Evolutionary conservation across 2,113 vertebrate species (phyloP), one percentile per base, ranked within the genome.

Genomic region (Neogobius melanostomus): DNA sequence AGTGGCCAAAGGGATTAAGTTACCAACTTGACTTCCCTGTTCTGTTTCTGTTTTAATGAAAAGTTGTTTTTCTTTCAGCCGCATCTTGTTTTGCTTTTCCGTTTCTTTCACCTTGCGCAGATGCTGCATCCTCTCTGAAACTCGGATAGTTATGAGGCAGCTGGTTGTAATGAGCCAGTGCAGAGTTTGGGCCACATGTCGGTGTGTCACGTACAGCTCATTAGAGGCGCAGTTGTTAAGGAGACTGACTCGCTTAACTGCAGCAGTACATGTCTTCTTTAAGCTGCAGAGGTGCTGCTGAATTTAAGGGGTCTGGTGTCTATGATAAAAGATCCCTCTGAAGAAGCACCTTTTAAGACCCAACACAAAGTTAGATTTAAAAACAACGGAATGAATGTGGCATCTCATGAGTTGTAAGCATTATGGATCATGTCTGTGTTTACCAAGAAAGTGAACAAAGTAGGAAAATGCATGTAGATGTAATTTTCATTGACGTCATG

Each of bases 101-200:
- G 81, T 81, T 77, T 64, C 51, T 69, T 67, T 59, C 53, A 71
- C 80, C 75, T 83, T 52, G 44, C 75, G 74, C 43, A 0, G 56
- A 74, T 49, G 9, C 65, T 69, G 57, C 77, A 6, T 85, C 70
- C 74, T 86, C 64, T 15, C 45, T 52, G 68, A 79, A 74, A 63
- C 66, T 83, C 42, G 5, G 16, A 77, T 67, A 74, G 64, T 82
- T 83, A 53, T 84, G 44, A 78, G 66, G 57, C 63, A 64, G 68
- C 57, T 76, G 69, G 64, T 71, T 66, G 44, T 90, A 89, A 88
- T 86, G 84, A 88, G 88, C 66, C 56, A 59, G 56, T 50, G 71
- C 69, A 64, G 50, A 42, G 73, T 74, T 8, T 66, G 72, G 46
- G 68, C 67, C 74, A 73, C 77, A 83, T 82, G 84, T 85, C 74